Evolutionary conservation across 2,113 vertebrate species (phyloP), one percentile per base, ranked within the genome.

Genomic region (Dendrocopos noguchii): DNA sequence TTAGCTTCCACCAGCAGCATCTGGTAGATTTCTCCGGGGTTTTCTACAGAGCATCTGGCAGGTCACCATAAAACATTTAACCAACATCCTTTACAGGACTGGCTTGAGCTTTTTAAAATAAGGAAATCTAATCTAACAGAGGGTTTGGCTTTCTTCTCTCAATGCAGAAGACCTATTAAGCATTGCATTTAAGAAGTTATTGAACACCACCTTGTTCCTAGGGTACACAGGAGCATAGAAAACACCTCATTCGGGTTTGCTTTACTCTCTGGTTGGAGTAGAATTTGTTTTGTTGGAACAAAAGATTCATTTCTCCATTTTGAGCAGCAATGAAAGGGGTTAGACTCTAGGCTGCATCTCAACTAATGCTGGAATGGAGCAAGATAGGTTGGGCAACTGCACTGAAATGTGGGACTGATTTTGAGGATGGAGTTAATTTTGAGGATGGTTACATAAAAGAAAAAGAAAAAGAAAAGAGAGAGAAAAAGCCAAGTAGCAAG

Each of bases 51-150:
- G 90, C 87, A 94, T 88, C 94, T 93, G 91, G 70, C 80, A 94
- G 87, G 90, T 73, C 93, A 90, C 55, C 73, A 75, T 90, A 94
- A 96, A 96, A 95, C 88, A 92, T 81, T 80, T 66, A 95, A 89
- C 76, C 68, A 95, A 78, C 73, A 65, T 78, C 31, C 44, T 88
- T 86, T 93, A 88, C 16, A 75, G 75, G 29, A 61, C 61, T 34
- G n/a, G 28, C 46, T 59, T 4, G 39, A 80, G 59, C 87, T 91
- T 95, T 92, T 83, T 64, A 18, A 86, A 95, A 75, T 74, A 68
- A 85, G 70, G 76, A 90, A 88, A 86, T 78, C 27, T 86, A 61
- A 87, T 74, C 84, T 73, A 91, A 67, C 44, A 79, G 50, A 83
- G 55, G 24, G 6, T 42, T 78, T 89, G 27, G 78, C 83, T 91